Conservation (phyloP, 2,113 vertebrate species). For the Nerophis lumbriciformis region DNA sequence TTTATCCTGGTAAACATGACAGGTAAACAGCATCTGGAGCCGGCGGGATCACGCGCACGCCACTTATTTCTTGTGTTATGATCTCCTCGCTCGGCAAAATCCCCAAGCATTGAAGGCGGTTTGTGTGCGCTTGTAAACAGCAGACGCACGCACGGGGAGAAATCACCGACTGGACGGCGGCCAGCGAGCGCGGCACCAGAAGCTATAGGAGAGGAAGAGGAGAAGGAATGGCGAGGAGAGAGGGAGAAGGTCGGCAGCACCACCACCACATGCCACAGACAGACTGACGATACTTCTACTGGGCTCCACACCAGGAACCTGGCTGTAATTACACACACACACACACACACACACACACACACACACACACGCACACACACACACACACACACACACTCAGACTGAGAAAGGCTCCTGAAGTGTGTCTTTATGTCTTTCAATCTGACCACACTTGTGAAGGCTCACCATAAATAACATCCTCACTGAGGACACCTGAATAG, state of each 20-base stretch:
- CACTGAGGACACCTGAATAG: conserved; percentile 21
- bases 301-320: conserved; percentile 64
- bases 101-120: not conserved
- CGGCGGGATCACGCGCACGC: conserved; percentile 20
- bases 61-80: conserved; percentile 4
- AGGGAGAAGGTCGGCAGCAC: conserved; percentile 58
- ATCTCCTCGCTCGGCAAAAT: conserved; percentile 6
- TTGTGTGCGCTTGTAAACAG: not conserved
- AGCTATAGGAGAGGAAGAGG: conserved; percentile 46
- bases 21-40: conserved; percentile 37
- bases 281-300: conserved; percentile 71
- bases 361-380: conserved; percentile 24
- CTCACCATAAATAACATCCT: conserved; percentile 5
- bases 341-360: conserved; percentile 28
- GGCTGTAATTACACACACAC: conserved; percentile 68
- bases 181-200: conserved; percentile 39
- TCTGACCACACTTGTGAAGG: conserved; percentile 1
- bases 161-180: not conserved
- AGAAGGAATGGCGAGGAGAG: conserved; percentile 39
- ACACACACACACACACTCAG: conserved; percentile 48
- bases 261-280: conserved; percentile 69
- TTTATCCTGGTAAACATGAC: conserved; percentile 29
- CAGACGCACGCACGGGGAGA: conserved; percentile 2
- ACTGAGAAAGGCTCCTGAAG: conserved; percentile 46
- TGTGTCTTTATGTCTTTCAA: conserved; percentile 27